phyloP scores from a whole-genome alignment of 2,888 invertebrate genomes.

The Brachyptera risi region DNA sequence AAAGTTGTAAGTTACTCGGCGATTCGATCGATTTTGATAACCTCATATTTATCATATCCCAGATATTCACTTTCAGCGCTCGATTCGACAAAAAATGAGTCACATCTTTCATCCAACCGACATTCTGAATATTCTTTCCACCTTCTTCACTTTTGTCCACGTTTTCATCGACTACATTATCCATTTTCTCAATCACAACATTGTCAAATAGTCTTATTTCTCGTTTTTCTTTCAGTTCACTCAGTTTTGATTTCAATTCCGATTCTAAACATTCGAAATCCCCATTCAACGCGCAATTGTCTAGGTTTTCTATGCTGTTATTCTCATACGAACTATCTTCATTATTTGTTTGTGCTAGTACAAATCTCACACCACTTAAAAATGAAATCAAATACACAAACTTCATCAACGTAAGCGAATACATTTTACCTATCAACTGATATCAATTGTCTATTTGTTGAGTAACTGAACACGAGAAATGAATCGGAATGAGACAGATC shows the following conservation, averaged over 20 bases:
- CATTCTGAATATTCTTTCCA: conserved; percentile 48
- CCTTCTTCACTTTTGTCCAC: neutral
- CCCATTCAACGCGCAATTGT: neutral
- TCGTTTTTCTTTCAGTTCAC: neutral
- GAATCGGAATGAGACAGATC: too few relatives aligned
- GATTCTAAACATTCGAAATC: neutral
- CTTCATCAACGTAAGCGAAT: neutral
- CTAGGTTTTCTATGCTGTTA: neutral
- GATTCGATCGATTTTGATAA: conserved; percentile 49
- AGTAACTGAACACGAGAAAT: neutral
- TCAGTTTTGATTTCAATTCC: neutral
- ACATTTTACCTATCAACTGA: neutral
- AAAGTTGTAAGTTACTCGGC: conserved; percentile 18
- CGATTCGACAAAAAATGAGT: conserved; percentile 50
- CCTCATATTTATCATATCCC: conserved; percentile 49
- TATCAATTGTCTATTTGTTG: neutral
- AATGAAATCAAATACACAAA: neutral
- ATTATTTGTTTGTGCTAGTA: neutral
- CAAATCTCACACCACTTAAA: neutral
- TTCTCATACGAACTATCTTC: neutral
- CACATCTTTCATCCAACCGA: conserved; percentile 51
- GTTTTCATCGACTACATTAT: neutral
- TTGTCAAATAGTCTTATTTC: conserved; percentile 20
- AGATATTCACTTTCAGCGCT: conserved; percentile 53
- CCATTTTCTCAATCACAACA: conserved; percentile 22